phyloP scores from a whole-genome alignment of 2,888 invertebrate genomes.

The Tipula lateralis region DNA sequence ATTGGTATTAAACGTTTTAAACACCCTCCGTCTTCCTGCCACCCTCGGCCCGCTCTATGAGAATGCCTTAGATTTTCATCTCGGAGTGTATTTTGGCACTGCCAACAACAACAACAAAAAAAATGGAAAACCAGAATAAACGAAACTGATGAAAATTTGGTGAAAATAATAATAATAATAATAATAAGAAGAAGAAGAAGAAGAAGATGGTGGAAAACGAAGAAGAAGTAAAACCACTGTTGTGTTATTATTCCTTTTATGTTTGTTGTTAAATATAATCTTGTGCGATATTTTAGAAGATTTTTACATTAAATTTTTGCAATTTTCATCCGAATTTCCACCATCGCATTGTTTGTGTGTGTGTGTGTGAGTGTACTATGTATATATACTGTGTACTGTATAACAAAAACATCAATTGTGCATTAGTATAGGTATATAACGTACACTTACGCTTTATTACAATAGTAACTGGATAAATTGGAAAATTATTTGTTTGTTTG shows the following conservation, averaged over 20 bases:
- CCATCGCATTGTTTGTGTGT: not conserved
- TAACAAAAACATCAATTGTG: not conserved
- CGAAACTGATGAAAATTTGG: not conserved
- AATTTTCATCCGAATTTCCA: not conserved
- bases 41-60: not conserved
- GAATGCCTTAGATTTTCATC: not conserved
- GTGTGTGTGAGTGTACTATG: not conserved
- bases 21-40: too few relatives aligned
- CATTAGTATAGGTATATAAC: not conserved
- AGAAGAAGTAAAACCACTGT: constrained; percentile 13
- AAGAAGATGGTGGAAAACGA: not conserved
- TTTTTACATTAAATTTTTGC: not conserved
- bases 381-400: not conserved
- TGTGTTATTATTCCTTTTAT: not conserved
- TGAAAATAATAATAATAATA: not conserved
- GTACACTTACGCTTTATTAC: not conserved
- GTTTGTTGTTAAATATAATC: not conserved
- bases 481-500: not conserved
- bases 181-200: not conserved
- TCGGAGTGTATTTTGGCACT: not conserved
- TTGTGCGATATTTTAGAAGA: not conserved
- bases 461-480: not conserved
- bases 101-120: too few relatives aligned
- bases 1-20: constrained; percentile 1
- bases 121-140: not conserved